A percentile compares a stretch with the other conserved stretches of the same genome.
Conservation (phyloP, 1,140 invertebrate genomes). For the Pseudachorutes palmiensis region DNA sequence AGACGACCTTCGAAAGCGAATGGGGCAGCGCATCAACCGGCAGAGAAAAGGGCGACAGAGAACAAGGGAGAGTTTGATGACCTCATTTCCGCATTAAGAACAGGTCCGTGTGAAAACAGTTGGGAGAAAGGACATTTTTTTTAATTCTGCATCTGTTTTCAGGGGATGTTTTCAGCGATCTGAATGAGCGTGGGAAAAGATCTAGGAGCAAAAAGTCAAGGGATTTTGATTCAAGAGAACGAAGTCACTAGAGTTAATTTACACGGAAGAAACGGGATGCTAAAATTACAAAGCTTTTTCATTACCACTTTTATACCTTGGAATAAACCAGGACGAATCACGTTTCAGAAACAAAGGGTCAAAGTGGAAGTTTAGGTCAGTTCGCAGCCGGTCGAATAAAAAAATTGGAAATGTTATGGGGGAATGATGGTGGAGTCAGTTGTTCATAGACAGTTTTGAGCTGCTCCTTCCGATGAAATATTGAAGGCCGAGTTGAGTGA, state of each 20-base stretch:
- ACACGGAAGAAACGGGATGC: too few relatives aligned
- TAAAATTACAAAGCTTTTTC: too few relatives aligned
- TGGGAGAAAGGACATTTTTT: not conserved
- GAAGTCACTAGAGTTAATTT: not conserved
- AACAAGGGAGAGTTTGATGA: conserved; percentile 92
- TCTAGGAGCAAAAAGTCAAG: conserved; percentile 5
- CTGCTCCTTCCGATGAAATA: too few relatives aligned
- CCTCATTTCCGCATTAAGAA: conserved; percentile 86
- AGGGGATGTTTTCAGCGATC: conserved; percentile 69
- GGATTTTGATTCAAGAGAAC: conserved; percentile 1
- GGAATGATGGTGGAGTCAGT: too few relatives aligned
- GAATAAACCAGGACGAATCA: not conserved
- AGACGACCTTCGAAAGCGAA: conserved; percentile 8
- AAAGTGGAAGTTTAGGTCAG: too few relatives aligned
- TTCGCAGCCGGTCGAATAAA: too few relatives aligned
- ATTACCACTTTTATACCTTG: not conserved
- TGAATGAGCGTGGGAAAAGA: conserved; percentile 3
- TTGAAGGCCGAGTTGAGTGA: not conserved
- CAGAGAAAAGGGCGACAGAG: conserved; percentile 40
- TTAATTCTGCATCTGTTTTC: not conserved
- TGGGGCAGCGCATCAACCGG: not conserved
- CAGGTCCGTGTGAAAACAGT: conserved; percentile 51
- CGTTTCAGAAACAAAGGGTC: not conserved
- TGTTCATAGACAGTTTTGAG: too few relatives aligned
- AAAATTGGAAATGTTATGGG: not conserved